phyloP scores from a whole-genome alignment of 2,113 vertebrate genomes.

The Fukomys damarensis region DNA sequence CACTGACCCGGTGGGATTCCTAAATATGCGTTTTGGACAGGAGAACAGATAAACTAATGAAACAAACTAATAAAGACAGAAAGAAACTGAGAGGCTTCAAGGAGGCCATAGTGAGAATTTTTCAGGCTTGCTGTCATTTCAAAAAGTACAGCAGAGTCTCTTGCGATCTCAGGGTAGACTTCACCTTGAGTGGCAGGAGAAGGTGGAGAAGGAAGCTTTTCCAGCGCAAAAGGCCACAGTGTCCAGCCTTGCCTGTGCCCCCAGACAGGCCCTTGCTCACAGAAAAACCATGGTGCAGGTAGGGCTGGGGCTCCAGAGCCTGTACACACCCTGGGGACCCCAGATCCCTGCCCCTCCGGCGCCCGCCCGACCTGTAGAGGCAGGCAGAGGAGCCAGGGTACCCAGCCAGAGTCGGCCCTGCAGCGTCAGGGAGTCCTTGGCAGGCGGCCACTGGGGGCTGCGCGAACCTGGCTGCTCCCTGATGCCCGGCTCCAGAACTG shows the following conservation, averaged over 20 bases:
- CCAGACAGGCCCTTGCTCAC: too few species aligned
- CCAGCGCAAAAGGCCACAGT: accelerated
- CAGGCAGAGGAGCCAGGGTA: not conserved
- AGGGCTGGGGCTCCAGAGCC: not conserved
- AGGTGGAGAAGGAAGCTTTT: accelerated
- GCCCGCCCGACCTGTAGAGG: conserved; percentile 24
- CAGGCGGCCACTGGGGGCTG: not conserved
- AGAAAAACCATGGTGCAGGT: not conserved
- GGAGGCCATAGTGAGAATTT: not conserved
- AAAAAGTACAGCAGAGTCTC: not conserved
- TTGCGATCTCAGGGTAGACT: not conserved
- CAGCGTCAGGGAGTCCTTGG: not conserved
- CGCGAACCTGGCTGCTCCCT: not conserved
- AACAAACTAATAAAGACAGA: not conserved
- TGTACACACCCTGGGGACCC: not conserved
- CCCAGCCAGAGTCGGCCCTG: not conserved
- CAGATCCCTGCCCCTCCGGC: not conserved
- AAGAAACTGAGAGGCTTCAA: not conserved
- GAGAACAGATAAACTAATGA: not conserved
- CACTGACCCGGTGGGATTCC: accelerated
- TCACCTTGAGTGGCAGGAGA: not conserved
- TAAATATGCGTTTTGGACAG: accelerated
- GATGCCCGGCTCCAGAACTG: not conserved
- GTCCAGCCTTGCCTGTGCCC: not conserved
- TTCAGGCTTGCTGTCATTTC: not conserved